These are phyloP conservation scores for Eremobia ochroleuca DNA, from an alignment of 2,888 invertebrate genomes.

Conservation along the genomic window DNA sequence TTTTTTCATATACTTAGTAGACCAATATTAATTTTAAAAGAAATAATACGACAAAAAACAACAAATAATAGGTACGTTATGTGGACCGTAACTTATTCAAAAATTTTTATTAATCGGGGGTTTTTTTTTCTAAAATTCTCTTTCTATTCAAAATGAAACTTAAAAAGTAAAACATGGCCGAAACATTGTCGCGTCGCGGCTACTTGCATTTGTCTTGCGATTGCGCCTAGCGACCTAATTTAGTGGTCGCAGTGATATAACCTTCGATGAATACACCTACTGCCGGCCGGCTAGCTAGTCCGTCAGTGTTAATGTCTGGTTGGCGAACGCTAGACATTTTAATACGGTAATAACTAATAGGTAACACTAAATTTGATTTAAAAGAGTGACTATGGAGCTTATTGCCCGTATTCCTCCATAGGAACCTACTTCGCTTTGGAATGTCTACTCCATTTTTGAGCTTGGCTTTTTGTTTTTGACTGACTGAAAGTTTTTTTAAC, in stretches of 20 bases:
- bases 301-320: not conserved
- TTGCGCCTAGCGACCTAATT: slow-evolving; percentile 47
- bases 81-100: too few species aligned
- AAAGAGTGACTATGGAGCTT: not conserved
- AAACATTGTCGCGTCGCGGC: slow-evolving; percentile 15
- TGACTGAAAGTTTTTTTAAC: too few species aligned
- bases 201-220: slow-evolving; percentile 30
- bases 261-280: slow-evolving; percentile 37
- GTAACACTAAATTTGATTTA: not conserved
- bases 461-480: not conserved
- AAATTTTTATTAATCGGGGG: too few species aligned
- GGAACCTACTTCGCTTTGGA: not conserved
- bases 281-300: not conserved
- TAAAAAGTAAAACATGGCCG: slow-evolving; percentile 8
- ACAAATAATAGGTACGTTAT: too few species aligned
- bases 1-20: not conserved
- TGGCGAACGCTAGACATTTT: slow-evolving; percentile 1
- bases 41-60: not conserved
- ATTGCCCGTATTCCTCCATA: not conserved
- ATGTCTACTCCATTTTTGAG: too few species aligned
- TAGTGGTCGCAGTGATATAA: slow-evolving; percentile 44
- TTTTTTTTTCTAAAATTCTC: not conserved
- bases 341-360: not conserved
- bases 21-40: not conserved
- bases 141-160: not conserved